Conservation (phyloP, 35 echinoderm and acorn worm species). For the Chiridota heheva region DNA sequence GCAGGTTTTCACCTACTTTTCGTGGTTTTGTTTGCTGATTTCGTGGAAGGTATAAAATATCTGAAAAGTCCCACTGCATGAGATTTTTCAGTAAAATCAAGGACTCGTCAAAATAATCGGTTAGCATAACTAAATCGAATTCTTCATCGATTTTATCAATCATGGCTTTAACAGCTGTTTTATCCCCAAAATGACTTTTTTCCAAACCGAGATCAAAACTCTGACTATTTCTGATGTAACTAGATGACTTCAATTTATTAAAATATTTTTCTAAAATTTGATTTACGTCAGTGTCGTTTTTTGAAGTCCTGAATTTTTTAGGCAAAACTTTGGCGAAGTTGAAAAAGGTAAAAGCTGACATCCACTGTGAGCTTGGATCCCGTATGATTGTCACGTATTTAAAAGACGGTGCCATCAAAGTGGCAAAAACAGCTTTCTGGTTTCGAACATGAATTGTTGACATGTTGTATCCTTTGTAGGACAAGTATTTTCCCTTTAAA, state of each 20-base stretch:
- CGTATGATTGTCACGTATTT: slow-evolving; percentile 40
- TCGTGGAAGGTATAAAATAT: slow-evolving; percentile 45
- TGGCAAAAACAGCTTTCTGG: too few species aligned
- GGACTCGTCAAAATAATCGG: slow-evolving; percentile 56
- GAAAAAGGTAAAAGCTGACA: slow-evolving; percentile 19
- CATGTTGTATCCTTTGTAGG: neutral
- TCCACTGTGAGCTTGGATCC: slow-evolving; percentile 24
- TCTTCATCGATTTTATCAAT: slow-evolving; percentile 1
- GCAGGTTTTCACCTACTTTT: too few species aligned
- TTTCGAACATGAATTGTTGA: slow-evolving; percentile 5
- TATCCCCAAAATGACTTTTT: neutral
- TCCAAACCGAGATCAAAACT: slow-evolving; percentile 29
- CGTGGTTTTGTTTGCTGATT: too few species aligned
- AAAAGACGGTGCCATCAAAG: too few species aligned
- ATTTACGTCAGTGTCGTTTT: too few species aligned
- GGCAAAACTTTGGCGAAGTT: neutral
- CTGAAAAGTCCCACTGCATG: slow-evolving; percentile 43
- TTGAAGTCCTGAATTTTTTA: too few species aligned
- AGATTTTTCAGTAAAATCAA: slow-evolving; percentile 40
- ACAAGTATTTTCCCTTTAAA: slow-evolving; percentile 24
- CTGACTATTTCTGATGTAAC: slow-evolving; percentile 19
- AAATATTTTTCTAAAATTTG: too few species aligned
- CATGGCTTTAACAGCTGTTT: neutral
- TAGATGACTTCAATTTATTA: too few species aligned
- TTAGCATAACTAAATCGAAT: slow-evolving; percentile 44